Percentiles rank a stretch among this genome's conserved stretches.
phyloP scores from a whole-genome alignment of 2,888 invertebrate genomes.

The Aleiodes leptofemur region DNA sequence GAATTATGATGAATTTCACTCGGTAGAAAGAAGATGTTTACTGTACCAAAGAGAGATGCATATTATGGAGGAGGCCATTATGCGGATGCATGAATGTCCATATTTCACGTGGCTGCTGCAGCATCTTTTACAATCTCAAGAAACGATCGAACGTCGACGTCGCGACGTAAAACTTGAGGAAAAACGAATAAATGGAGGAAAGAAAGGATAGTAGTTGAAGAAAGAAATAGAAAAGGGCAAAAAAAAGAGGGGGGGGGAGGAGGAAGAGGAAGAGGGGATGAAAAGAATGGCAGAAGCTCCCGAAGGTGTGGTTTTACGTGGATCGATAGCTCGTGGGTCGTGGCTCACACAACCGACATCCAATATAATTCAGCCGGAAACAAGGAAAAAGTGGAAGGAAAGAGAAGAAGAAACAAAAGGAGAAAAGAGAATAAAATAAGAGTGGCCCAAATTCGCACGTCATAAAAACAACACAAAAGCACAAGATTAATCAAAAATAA shows the following conservation, averaged over 20 bases:
- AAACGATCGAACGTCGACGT: conserved; percentile 29
- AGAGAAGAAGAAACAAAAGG: too few species aligned
- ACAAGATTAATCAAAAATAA: conserved; percentile 31
- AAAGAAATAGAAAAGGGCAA: background rate
- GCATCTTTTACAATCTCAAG: conserved; percentile 4
- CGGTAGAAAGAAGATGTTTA: conserved; percentile 7
- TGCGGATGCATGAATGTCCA: conserved; percentile 37
- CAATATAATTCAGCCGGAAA: conserved; percentile 39
- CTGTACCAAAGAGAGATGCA: conserved; percentile 10
- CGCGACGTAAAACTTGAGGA: conserved; percentile 15
- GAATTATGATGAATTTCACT: conserved; percentile 31
- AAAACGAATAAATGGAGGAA: conserved; percentile 18
- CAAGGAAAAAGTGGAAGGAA: background rate
- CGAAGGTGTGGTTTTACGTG: conserved; percentile 20
- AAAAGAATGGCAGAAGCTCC: conserved; percentile 26
- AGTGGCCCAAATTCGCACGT: conserved; percentile 22
- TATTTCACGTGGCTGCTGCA: conserved; percentile 21
- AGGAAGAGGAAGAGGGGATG: background rate
- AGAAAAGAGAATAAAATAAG: background rate
- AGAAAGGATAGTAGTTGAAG: conserved; percentile 1
- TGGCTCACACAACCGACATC: conserved; percentile 37
- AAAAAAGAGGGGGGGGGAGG: background rate
- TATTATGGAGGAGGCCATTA: conserved; percentile 33
- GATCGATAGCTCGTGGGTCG: conserved; percentile 20
- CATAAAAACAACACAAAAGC: conserved; percentile 4